Base-by-base conservation (phyloP, 2,797 vertebrate species). In the Choloepus didactylus region DNA sequence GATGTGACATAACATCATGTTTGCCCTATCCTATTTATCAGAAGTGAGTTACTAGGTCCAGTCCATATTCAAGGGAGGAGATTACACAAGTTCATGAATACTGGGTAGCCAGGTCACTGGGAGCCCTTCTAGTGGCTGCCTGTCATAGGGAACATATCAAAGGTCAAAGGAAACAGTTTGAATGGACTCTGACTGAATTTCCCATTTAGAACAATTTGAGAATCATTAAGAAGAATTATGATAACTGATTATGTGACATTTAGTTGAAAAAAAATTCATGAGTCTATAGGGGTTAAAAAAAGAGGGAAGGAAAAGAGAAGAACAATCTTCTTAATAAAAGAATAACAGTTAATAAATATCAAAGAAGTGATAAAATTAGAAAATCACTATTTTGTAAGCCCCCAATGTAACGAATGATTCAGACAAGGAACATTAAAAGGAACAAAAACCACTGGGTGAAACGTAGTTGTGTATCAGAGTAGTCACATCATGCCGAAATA, bases 401-500 rank as follows among this genome's bases (percentile, higher is more conserved):
- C 5, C 7, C 10, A 79, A 46, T 38, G 9, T 75, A 95, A 73
- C 60, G 80, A 72, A 77, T 79, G 15, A 64, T 73, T 79, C 1
- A 35, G 70, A 5, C 11, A 64, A 88, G 21, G 16, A 62, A 67
- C 75, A 76, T 44, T 56, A 59, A 84, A 91, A 66, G 19, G 14
- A 87, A 11, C 23, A 84, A 92, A 94, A 62, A 46, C 31, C 35
- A 94, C 0, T 66, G 15, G 5, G n/a, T 54, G 16, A 77, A 76
- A 85, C 10, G 6, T 27, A 77, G 38, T 51, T 89, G 11, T 66
- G 59, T 81, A 76, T 88, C 18, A 31, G 4, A 18, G 67, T 51
- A 70, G 60, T 62, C 66, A 90, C 15, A 75, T 19, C 38, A 9
- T 83, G 56, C 4, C 41, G 89, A 96, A 89, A 82, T 82, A 46